Percentiles rank a stretch among this genome's conserved stretches.
Evolutionary conservation across 2,797 vertebrate genomes (phyloP).

Genomic region (Karalla daura): DNA sequence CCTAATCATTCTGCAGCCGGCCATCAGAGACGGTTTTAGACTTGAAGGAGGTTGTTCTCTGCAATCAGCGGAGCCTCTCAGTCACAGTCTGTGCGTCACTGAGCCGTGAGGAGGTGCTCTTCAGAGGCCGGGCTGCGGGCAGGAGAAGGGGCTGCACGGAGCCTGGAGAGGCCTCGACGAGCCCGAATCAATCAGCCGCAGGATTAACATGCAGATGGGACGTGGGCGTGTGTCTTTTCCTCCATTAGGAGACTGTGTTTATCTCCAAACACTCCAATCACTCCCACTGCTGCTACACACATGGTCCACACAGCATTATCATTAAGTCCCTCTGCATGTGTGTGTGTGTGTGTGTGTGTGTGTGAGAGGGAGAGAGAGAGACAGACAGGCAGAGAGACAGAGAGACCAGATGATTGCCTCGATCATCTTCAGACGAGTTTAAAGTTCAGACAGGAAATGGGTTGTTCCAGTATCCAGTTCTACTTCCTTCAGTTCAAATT

Average conservation of each 20-base stretch:
- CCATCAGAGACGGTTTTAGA: neutral
- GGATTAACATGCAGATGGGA: conserved; percentile 63
- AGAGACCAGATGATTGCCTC: too few relatives aligned
- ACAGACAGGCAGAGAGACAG: too few relatives aligned
- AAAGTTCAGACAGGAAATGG: too few relatives aligned
- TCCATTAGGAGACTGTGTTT: conserved; percentile 25
- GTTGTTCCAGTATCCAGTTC: too few relatives aligned
- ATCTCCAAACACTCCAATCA: conserved; percentile 39
- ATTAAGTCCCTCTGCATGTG: neutral
- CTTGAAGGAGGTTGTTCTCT: conserved; percentile 39
- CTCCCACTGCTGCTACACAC: conserved; percentile 20
- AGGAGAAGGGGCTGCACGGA: conserved; percentile 39
- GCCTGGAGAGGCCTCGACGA: conserved; percentile 57
- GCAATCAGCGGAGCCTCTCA: conserved; percentile 51
- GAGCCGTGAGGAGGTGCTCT: conserved; percentile 62
- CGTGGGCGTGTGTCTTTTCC: conserved; percentile 15
- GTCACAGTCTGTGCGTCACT: conserved; percentile 50
- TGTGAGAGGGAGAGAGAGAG: too few relatives aligned
- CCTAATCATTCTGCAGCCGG: too few relatives aligned
- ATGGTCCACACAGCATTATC: neutral
- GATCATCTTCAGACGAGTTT: too few relatives aligned
- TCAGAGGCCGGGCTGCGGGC: conserved; percentile 40
- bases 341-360: too few relatives aligned
- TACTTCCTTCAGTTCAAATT: too few relatives aligned
- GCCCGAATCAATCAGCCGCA: conserved; percentile 51